Percentiles rank a stretch among this genome's conserved stretches.
phyloP scores from a whole-genome alignment of 2,113 vertebrate genomes.

The Microcebus griseorufus region DNA sequence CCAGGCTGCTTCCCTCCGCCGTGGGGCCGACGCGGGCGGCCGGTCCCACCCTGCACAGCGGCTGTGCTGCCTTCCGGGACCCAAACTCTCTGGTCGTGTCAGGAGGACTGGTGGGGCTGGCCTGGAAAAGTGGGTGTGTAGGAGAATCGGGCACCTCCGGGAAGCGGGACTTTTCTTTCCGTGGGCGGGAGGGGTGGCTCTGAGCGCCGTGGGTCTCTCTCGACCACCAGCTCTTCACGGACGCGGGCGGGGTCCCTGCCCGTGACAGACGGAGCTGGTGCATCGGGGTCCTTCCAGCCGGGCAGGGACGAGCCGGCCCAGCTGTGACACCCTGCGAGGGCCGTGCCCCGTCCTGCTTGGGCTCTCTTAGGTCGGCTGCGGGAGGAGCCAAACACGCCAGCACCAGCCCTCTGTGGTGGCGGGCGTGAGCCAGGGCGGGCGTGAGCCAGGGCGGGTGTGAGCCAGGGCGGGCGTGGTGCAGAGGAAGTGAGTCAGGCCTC shows the following conservation, averaged over 20 bases:
- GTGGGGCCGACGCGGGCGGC: fast-evolving
- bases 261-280: too few relatives aligned
- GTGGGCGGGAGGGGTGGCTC: fast-evolving
- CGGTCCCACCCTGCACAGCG: too few relatives aligned
- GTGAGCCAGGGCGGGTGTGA: too few relatives aligned
- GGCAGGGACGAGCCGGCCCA: not conserved
- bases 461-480: too few relatives aligned
- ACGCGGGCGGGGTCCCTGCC: too few relatives aligned
- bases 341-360: too few relatives aligned
- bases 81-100: too few relatives aligned
- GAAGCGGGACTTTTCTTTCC: not conserved
- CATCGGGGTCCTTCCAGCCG: fast-evolving
- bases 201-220: not conserved
- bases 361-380: fast-evolving
- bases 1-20: not conserved
- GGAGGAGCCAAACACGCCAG: fast-evolving
- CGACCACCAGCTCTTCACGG: not conserved
- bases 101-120: not conserved
- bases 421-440: not conserved
- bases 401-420: not conserved
- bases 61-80: not conserved
- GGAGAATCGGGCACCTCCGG: not conserved
- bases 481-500: not conserved
- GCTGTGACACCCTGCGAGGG: fast-evolving
- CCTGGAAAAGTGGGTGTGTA: too few relatives aligned